phyloP scores from a whole-genome alignment of 2,797 vertebrate species.

The Myotis myotis region DNA sequence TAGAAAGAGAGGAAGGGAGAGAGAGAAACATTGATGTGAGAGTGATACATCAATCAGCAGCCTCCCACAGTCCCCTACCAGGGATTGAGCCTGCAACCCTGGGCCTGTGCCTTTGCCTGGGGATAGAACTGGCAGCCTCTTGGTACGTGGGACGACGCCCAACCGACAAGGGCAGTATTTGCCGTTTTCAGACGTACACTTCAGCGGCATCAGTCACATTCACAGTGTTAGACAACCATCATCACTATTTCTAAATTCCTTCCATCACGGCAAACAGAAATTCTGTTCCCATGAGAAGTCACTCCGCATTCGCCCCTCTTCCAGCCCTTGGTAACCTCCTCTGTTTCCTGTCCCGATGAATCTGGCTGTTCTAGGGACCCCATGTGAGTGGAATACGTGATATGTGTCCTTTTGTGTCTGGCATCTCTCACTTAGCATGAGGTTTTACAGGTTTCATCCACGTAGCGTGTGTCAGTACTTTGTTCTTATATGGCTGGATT shows the following conservation, averaged over 20 bases:
- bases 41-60: background rate
- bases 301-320: too few species aligned
- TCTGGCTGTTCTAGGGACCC: background rate
- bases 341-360: background rate
- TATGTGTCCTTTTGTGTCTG: background rate
- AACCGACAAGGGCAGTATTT: background rate
- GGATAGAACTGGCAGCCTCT: too few species aligned
- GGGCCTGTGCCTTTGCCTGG: background rate
- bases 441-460: background rate
- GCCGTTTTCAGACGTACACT: background rate
- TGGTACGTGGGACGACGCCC: background rate
- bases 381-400: accelerated
- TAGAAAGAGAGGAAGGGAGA: background rate
- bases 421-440: background rate
- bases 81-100: too few species aligned
- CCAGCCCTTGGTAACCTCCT: background rate
- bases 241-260: background rate
- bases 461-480: accelerated
- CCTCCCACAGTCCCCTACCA: background rate
- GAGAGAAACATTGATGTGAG: background rate
- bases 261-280: background rate
- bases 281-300: background rate
- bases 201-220: background rate
- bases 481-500: background rate
- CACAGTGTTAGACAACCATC: accelerated